Evolutionary conservation across 2,113 vertebrate species (phyloP).

Genomic region (Nyctibius bracteatus): DNA sequence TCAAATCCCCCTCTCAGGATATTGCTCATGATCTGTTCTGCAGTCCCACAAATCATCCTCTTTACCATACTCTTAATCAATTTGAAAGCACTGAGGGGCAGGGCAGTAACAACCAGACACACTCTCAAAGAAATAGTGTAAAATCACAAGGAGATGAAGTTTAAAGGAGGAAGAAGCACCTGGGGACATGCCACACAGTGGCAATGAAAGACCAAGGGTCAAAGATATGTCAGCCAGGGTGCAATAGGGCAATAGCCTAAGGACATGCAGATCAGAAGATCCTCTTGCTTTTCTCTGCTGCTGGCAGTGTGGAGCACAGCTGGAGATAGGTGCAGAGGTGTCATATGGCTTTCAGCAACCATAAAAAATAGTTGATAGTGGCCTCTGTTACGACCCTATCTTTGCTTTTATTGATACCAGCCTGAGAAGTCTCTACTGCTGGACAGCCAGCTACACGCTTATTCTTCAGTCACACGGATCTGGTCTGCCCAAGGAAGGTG

Average conservation of each 20-base stretch:
- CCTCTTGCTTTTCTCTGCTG: neutral
- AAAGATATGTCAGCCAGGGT: neutral
- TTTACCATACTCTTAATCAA: neutral
- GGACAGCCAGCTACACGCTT: neutral
- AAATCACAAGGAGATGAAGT: neutral
- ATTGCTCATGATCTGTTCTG: neutral
- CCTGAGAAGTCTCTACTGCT: neutral
- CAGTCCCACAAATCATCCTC: neutral
- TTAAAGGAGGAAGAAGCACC: neutral
- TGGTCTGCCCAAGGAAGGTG: neutral
- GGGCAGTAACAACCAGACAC: neutral
- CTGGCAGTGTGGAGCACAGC: neutral
- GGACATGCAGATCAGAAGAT: neutral
- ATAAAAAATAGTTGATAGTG: neutral
- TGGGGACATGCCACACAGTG: conserved; percentile 33
- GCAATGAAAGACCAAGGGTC: neutral
- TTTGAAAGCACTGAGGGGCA: neutral
- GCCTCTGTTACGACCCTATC: neutral
- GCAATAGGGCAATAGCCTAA: neutral
- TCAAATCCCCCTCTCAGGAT: neutral
- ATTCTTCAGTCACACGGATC: neutral
- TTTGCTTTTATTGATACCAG: neutral
- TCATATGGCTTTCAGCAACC: neutral
- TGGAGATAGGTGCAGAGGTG: neutral
- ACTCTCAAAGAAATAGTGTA: neutral